Percentiles rank a stretch among this genome's conserved stretches.
Conservation (phyloP, 2,888 invertebrate species). For the Nemotelus nigrinus region DNA sequence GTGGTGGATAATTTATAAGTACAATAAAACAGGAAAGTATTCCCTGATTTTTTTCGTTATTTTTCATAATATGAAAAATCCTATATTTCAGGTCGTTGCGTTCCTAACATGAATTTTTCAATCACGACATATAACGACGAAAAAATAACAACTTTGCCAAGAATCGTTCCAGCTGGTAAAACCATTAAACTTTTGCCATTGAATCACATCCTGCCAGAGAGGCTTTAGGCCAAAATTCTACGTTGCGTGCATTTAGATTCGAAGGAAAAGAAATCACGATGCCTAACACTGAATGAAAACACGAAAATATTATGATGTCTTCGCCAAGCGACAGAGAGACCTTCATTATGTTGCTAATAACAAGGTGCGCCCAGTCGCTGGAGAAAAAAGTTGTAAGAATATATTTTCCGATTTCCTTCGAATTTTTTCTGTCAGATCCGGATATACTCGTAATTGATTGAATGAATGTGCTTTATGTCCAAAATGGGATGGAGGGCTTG, state of each 20-base stretch:
- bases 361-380: not conserved
- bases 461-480: not conserved
- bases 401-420: no score
- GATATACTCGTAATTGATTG: not conserved
- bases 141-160: not conserved
- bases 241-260: not conserved
- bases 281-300: not conserved
- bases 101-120: not conserved
- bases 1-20: constrained; percentile 9
- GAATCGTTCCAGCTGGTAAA: not conserved
- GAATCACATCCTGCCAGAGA: not conserved
- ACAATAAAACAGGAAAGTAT: constrained; percentile 14
- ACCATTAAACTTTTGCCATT: not conserved
- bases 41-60: no score
- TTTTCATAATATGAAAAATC: no score
- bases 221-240: not conserved
- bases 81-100: not conserved
- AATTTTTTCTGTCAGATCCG: no score
- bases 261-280: not conserved
- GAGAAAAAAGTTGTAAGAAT: no score
- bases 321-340: not conserved
- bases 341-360: not conserved
- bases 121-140: not conserved
- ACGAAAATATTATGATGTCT: not conserved
- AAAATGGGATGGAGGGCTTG: not conserved